These are phyloP conservation scores for Lasioglossum oenotherae DNA, from an alignment of 2,888 invertebrate species.

Conservation along the genomic window DNA sequence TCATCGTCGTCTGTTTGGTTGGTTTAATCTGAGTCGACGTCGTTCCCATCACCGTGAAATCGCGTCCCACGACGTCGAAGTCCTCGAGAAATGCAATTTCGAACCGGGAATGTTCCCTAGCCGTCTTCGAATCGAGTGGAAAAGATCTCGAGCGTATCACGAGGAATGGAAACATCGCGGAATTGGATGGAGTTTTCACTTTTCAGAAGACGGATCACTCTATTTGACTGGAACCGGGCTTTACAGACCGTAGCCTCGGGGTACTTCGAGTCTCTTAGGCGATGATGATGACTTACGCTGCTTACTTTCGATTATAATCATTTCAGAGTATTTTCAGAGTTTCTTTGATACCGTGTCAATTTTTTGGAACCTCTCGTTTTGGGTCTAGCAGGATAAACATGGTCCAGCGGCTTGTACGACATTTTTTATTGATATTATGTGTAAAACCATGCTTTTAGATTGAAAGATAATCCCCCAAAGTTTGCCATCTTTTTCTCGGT, in stretches of 20 bases:
- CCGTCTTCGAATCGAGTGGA: neutral
- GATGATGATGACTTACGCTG: neutral
- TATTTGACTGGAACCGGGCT: neutral
- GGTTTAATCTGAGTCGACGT: neutral
- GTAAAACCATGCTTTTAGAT: too few relatives aligned
- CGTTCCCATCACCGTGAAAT: neutral
- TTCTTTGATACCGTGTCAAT: neutral
- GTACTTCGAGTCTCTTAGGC: neutral
- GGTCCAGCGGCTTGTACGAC: too few relatives aligned
- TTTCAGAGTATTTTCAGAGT: neutral
- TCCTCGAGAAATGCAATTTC: neutral
- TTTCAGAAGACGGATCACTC: neutral
- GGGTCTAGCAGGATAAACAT: too few relatives aligned
- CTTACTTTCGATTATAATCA: neutral
- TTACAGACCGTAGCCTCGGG: neutral
- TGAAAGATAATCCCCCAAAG: too few relatives aligned
- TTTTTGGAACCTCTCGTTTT: neutral
- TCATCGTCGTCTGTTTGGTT: neutral
- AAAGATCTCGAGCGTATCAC: slow-evolving; percentile 5
- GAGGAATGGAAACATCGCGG: too few relatives aligned
- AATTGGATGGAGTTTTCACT: slow-evolving; percentile 12
- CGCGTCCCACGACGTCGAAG: neutral
- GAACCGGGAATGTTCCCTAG: neutral
- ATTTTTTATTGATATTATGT: too few relatives aligned
- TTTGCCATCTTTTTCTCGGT: too few relatives aligned